These are phyloP conservation scores for Neolamprologus modestus DNA, from an alignment of 2,113 vertebrate genomes.

Conservation along the genomic window DNA sequence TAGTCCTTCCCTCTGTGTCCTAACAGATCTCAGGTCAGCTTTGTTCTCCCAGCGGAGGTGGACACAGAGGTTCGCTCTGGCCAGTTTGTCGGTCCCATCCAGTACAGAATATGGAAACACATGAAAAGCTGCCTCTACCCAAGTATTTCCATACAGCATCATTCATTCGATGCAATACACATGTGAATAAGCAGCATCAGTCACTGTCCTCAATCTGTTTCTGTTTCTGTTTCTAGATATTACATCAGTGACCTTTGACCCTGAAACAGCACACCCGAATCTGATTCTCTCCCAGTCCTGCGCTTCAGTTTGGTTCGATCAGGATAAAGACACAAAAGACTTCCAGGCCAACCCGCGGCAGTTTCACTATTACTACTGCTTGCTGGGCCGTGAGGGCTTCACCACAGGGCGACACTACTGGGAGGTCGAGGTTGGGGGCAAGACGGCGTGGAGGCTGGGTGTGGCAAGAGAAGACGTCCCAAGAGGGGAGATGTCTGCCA, in stretches of 20 bases:
- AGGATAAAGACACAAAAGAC: constrained; percentile 26
- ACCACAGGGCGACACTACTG: constrained; percentile 70
- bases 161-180: background rate
- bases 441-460: constrained; percentile 71
- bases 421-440: constrained; percentile 67
- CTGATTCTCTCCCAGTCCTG: constrained; percentile 50
- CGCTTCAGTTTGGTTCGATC: constrained; percentile 57
- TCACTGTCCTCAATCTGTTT: background rate
- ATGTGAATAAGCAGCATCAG: background rate
- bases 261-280: constrained; percentile 66
- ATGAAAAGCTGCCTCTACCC: constrained; percentile 73
- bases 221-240: constrained; percentile 48
- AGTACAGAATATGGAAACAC: constrained; percentile 76
- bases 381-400: constrained; percentile 58
- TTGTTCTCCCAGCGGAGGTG: constrained; percentile 52
- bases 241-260: constrained; percentile 63
- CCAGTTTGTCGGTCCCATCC: constrained; percentile 69
- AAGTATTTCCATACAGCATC: constrained; percentile 39
- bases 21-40: constrained; percentile 64
- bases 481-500: constrained; percentile 60
- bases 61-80: constrained; percentile 57
- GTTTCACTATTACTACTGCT: constrained; percentile 69
- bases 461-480: constrained; percentile 62
- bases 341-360: constrained; percentile 32
- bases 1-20: background rate